A percentile compares a stretch with the other conserved stretches of the same genome.
Conservation (phyloP, 2,113 vertebrate genomes). For the Chaenogobius annularis region DNA sequence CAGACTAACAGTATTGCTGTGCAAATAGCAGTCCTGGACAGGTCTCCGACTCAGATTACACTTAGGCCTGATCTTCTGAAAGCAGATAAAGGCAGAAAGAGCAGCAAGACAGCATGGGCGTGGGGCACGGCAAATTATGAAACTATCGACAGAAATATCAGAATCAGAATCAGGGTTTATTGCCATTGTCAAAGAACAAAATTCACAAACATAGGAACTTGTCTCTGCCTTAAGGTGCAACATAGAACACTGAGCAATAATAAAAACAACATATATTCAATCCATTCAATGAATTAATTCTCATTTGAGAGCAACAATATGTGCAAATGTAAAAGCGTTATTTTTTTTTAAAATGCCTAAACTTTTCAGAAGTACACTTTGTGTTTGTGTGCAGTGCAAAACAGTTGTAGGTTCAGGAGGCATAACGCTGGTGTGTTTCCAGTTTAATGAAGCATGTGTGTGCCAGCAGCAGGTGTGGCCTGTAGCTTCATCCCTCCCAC, state of each 20-base stretch:
- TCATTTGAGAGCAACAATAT: conserved; percentile 16
- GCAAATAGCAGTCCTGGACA: conserved; percentile 33
- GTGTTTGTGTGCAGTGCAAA: not conserved
- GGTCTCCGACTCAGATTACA: conserved; percentile 46
- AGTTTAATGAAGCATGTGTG: conserved; percentile 20
- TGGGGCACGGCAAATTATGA: conserved; percentile 28
- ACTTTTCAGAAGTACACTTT: not conserved
- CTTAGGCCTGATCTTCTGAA: conserved; percentile 18
- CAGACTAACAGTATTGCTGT: conserved; percentile 46
- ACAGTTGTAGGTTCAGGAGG: conserved; percentile 20
- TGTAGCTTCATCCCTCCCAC: conserved; percentile 51
- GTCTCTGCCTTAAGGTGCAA: too few species aligned
- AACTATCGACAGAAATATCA: not conserved
- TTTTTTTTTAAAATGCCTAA: not conserved
- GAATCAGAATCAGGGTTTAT: too few species aligned
- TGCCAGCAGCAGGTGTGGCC: conserved; percentile 59
- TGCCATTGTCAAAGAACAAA: too few species aligned
- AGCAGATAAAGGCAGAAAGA: conserved; percentile 31
- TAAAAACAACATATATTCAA: too few species aligned
- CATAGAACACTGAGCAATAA: too few species aligned
- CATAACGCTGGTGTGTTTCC: conserved; percentile 15
- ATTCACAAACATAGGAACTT: too few species aligned
- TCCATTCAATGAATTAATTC: too few species aligned
- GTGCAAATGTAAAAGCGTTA: conserved; percentile 5
- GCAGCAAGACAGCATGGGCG: not conserved